Evolutionary conservation across 92 coral and sea anemone species (phyloP).

Genomic region (Pocillopora grandis): DNA sequence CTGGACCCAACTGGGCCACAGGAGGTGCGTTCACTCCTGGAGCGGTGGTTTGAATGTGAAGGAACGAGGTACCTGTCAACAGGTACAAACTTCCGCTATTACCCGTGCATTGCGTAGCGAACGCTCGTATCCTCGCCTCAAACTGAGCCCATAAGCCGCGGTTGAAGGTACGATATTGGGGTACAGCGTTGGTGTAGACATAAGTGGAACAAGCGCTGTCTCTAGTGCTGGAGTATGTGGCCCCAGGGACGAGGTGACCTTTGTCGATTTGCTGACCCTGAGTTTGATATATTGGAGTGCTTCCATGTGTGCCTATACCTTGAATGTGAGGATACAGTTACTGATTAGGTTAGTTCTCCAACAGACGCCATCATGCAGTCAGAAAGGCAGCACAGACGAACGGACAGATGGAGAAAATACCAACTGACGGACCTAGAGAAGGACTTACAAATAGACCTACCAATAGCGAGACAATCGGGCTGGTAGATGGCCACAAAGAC

Average conservation of each 20-base stretch:
- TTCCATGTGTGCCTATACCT: neutral
- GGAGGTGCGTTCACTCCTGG: neutral
- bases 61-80: neutral
- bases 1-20: no score
- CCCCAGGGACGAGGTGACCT: neutral
- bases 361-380: no score
- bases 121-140: neutral
- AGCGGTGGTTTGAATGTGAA: neutral
- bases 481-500: no score
- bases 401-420: no score
- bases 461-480: no score
- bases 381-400: no score
- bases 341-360: no score
- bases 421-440: no score
- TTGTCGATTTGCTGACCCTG: neutral
- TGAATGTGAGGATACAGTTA: no score
- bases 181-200: neutral
- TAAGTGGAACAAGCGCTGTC: neutral
- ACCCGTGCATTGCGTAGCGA: neutral
- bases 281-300: neutral
- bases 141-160: neutral
- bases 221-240: neutral
- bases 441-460: no score
- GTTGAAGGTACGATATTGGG: neutral
- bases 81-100: neutral